Evolutionary conservation across 2,797 vertebrate genomes (phyloP).

Genomic region (Zenarchopterus dispar): DNA sequence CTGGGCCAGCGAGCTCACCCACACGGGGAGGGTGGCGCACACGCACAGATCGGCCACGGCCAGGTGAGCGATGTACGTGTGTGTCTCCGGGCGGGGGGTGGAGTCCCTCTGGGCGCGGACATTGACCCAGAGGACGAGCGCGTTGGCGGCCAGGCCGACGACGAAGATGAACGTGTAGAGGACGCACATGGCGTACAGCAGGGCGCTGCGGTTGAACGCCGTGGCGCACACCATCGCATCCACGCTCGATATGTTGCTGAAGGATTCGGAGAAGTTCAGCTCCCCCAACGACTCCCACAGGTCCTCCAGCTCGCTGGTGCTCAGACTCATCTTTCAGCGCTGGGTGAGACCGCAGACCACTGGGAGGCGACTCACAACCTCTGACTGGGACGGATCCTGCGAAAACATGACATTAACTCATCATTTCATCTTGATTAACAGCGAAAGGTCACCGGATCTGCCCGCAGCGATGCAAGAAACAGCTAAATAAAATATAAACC

Average conservation of each 20-base stretch:
- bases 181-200: slow-evolving; percentile 89
- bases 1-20: slow-evolving; percentile 92
- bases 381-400: slow-evolving; percentile 50
- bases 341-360: slow-evolving; percentile 18
- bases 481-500: slow-evolving; percentile 63
- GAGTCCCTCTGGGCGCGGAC: slow-evolving; percentile 88
- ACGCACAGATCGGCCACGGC: slow-evolving; percentile 93
- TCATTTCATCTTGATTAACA: slow-evolving; percentile 38
- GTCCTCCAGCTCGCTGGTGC: slow-evolving; percentile 85
- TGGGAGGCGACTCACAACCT: slow-evolving; percentile 39
- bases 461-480: slow-evolving; percentile 20
- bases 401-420: slow-evolving; percentile 54
- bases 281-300: slow-evolving; percentile 79
- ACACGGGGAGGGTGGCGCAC: slow-evolving; percentile 91
- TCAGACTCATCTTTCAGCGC: slow-evolving; percentile 79
- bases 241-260: slow-evolving; percentile 85
- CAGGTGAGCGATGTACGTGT: slow-evolving; percentile 93
- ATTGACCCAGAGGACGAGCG: slow-evolving; percentile 94
- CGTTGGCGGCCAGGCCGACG: slow-evolving; percentile 90
- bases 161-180: slow-evolving; percentile 94
- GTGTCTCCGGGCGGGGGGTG: slow-evolving; percentile 88
- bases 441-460: slow-evolving; percentile 15
- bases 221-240: slow-evolving; percentile 82
- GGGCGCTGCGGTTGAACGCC: slow-evolving; percentile 83
- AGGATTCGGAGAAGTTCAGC: slow-evolving; percentile 85